Evolutionary conservation across 2,113 vertebrate genomes (phyloP).

Genomic region (Hiodon tergisus): DNA sequence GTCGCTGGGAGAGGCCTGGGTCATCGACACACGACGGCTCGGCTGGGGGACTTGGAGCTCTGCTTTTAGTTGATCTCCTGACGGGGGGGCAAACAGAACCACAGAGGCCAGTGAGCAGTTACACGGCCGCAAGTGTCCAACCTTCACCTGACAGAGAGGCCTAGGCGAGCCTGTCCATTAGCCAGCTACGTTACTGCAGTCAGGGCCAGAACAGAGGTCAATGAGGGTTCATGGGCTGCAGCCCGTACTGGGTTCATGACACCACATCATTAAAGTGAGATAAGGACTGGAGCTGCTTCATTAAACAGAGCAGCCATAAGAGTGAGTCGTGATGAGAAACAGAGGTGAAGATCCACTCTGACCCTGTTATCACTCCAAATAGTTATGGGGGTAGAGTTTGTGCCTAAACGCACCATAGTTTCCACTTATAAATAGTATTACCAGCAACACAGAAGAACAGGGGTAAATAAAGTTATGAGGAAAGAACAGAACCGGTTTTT

Average conservation of each 20-base stretch:
- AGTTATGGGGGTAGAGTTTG: not conserved
- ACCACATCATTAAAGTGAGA: not conserved
- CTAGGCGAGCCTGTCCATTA: not conserved
- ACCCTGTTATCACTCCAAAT: not conserved
- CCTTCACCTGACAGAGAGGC: not conserved
- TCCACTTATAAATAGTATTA: too few species aligned
- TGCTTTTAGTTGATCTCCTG: conserved; percentile 83
- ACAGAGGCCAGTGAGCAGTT: not conserved
- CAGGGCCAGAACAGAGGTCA: not conserved
- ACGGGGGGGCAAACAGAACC: conserved; percentile 26
- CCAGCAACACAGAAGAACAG: too few species aligned
- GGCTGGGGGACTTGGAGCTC: conserved; percentile 81
- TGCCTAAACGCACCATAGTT: too few species aligned
- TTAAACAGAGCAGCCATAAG: not conserved
- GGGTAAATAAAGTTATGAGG: not conserved
- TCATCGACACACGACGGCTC: conserved; percentile 55
- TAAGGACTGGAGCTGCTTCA: not conserved
- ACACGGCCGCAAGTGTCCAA: too few species aligned
- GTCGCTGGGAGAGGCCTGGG: conserved; percentile 57
- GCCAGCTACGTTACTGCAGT: too few species aligned
- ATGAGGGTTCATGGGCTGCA: not conserved
- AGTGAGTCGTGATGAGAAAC: not conserved
- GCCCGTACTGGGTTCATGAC: not conserved
- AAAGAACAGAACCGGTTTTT: too few species aligned
- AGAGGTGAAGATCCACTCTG: not conserved